phyloP scores from a whole-genome alignment of 2,113 vertebrate species.

The Ameiurus melas region DNA sequence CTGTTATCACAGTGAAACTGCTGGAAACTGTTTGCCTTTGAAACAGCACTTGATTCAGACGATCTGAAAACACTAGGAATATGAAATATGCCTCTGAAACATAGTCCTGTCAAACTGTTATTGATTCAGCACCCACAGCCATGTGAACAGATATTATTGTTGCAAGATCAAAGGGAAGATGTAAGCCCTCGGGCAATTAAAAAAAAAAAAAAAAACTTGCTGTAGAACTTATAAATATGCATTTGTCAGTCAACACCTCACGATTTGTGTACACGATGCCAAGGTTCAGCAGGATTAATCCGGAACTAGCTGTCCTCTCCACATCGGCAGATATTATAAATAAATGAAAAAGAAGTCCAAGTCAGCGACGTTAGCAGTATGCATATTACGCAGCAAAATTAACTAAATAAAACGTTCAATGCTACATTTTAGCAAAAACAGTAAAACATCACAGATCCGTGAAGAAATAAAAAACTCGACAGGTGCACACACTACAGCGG shows the following conservation, averaged over 20 bases:
- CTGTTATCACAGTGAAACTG: neutral
- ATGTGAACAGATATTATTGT: slow-evolving; percentile 33
- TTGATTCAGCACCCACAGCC: slow-evolving; percentile 28
- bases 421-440: neutral
- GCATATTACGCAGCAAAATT: neutral
- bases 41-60: neutral
- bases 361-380: neutral
- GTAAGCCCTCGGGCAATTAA: slow-evolving; percentile 20
- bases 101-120: slow-evolving; percentile 25
- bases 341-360: neutral
- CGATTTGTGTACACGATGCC: neutral
- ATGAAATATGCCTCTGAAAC: neutral
- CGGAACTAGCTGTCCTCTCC: neutral
- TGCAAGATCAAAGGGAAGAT: slow-evolving; percentile 45
- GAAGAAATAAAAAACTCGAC: neutral
- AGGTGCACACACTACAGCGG: neutral
- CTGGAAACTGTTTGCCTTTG: slow-evolving; percentile 2
- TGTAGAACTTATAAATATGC: slow-evolving; percentile 36
- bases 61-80: neutral
- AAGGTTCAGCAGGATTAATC: neutral
- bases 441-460: neutral
- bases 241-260: slow-evolving; percentile 26
- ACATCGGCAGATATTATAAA: neutral
- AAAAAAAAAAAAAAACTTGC: slow-evolving; percentile 11
- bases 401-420: neutral